Base-by-base conservation (phyloP, 2,113 vertebrate genomes). In the Calidris pygmaea region DNA sequence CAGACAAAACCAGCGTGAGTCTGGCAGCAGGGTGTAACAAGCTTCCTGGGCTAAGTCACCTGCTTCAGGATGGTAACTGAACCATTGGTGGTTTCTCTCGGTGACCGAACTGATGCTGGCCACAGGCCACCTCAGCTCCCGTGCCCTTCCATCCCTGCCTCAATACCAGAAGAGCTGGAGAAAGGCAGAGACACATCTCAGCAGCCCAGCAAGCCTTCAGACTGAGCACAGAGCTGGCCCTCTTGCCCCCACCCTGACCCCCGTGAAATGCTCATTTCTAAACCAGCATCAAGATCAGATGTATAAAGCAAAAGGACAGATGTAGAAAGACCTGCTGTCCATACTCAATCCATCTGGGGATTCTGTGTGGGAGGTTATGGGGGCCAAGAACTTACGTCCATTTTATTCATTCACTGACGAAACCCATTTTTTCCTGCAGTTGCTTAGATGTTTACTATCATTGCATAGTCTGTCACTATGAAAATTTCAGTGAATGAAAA, bases 161-260 rank as follows among this genome's bases (percentile, higher is more conserved):
- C 1, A 0, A 2, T 1, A 26, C 8, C n/a, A 12, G 17, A 4
- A 24, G 43, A 43, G 27, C 5, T 10, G 30, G 45, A 58, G 47
- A 52, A n/a, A 47, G 34, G 8, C 48, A 71, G 37, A 32, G 10
- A 21, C 16, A 29, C n/a, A 35, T 13, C 56, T 77, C 0, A 39
- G 18, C 35, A 43, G 56, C 52, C 39, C 68, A 22, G 63, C n/a
- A 76, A 21, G 35, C 14, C 50, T n/a, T 18, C 30, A 20, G 17
- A 1, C 4, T 3, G 35, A 77, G 41, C 39, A 48, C 68, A 22
- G 21, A 30, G 7, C 26, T 18, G 30, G 37, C 43, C 23, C 56
- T 65, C 55, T 17, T 26, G 60, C n/a, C 45, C n/a, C 41, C 4
- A 27, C 5, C 3, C 3, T 5, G 52, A 14, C 14, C 17, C 27